Percentiles rank a stretch among this genome's conserved stretches.
phyloP scores from a whole-genome alignment of 2,888 invertebrate genomes.

The Hesperia comma region DNA sequence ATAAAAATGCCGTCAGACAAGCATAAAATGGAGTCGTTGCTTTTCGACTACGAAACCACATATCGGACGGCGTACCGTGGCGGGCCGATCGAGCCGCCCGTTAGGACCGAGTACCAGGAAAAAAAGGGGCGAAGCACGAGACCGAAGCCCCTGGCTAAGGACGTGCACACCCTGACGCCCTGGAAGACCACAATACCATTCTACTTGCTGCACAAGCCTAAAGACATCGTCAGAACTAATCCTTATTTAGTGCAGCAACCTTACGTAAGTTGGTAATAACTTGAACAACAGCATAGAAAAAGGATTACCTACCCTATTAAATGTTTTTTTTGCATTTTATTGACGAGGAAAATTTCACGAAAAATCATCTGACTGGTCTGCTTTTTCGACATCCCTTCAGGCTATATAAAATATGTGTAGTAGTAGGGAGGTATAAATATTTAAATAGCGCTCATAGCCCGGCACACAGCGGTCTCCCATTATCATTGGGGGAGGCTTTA shows the following conservation, averaged over 20 bases:
- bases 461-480: no score
- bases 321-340: no score
- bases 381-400: no score
- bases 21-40: slow-evolving; percentile 48
- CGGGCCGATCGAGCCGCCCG: slow-evolving; percentile 43
- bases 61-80: slow-evolving; percentile 51
- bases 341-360: no score
- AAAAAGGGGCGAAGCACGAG: slow-evolving; percentile 41
- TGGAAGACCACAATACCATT: slow-evolving; percentile 57
- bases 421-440: no score
- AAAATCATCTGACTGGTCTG: no score
- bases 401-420: no score
- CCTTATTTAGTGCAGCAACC: slow-evolving; percentile 52
- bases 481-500: no score
- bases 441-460: no score
- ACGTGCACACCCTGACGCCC: slow-evolving; percentile 55
- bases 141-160: slow-evolving; percentile 47
- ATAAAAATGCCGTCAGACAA: slow-evolving; percentile 32
- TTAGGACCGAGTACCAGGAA: slow-evolving; percentile 47
- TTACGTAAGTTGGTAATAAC: slow-evolving; percentile 45
- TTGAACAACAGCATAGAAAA: no score
- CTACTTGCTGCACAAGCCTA: slow-evolving; percentile 50
- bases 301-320: no score
- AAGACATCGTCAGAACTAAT: slow-evolving; percentile 51
- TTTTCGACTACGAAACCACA: slow-evolving; percentile 58